A percentile compares a stretch with the other conserved stretches of the same genome.
These are phyloP conservation scores for Chirona hameri DNA, from an alignment of 2,888 invertebrate species.

Conservation along the genomic window DNA sequence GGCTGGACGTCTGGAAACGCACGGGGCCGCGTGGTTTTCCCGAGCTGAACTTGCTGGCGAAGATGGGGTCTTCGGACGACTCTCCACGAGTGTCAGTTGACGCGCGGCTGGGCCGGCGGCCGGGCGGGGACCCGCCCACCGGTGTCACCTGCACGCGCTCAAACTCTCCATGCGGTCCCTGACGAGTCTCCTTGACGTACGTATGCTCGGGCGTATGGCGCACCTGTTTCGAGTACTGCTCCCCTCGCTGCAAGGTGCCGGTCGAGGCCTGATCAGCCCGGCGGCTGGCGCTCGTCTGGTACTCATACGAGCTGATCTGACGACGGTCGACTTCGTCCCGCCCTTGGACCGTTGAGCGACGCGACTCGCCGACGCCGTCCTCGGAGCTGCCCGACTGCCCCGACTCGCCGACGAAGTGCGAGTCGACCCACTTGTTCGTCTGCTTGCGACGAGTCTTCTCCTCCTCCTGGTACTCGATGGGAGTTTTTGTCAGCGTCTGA, in stretches of 20 bases:
- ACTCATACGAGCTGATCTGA: not conserved
- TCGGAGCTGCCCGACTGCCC: slow-evolving; percentile 79
- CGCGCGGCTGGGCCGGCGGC: not conserved
- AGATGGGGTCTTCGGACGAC: not conserved
- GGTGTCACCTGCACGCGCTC: not conserved
- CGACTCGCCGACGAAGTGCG: slow-evolving; percentile 70
- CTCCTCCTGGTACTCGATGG: slow-evolving; percentile 72
- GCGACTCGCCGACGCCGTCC: slow-evolving; percentile 34
- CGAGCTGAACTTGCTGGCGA: slow-evolving; percentile 26
- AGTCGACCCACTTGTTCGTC: slow-evolving; percentile 86
- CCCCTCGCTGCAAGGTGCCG: not conserved
- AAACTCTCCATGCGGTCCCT: not conserved
- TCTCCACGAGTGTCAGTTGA: not conserved
- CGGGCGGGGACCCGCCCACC: not conserved
- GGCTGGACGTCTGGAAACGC: not conserved
- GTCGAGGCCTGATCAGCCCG: not conserved
- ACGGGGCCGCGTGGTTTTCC: slow-evolving; percentile 10
- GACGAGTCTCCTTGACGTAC: not conserved
- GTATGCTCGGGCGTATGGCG: not conserved
- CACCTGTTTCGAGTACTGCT: not conserved
- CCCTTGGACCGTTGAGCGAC: not conserved
- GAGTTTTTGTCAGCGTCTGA: slow-evolving; percentile 62
- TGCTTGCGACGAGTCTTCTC: slow-evolving; percentile 85
- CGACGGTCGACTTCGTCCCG: not conserved
- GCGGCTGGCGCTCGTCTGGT: not conserved